Evolutionary conservation across 2,113 vertebrate genomes (phyloP).

Genomic region (Charadrius vociferus): DNA sequence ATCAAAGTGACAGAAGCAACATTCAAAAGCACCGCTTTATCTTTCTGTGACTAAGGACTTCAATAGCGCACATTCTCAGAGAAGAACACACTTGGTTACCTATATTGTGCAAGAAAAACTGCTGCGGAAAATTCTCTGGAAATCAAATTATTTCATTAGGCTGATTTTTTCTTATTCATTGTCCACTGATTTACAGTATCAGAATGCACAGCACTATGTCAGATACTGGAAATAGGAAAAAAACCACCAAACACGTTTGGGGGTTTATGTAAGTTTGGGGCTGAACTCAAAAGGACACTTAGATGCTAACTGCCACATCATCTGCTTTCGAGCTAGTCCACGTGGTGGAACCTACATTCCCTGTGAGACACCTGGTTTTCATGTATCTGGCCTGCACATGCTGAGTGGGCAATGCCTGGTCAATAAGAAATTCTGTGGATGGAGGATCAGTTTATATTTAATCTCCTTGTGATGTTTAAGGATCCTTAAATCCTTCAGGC

Average conservation of each 20-base stretch:
- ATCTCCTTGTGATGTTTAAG: not conserved
- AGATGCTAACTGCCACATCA: not conserved
- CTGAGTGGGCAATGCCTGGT: not conserved
- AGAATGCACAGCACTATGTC: not conserved
- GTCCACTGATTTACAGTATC: not conserved
- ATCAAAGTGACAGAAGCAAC: not conserved
- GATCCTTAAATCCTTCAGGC: not conserved
- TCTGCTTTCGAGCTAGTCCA: not conserved
- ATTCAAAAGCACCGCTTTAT: not conserved
- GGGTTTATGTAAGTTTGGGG: not conserved
- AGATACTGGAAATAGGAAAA: not conserved
- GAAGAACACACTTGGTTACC: not conserved
- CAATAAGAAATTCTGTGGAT: not conserved
- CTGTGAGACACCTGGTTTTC: not conserved
- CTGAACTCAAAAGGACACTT: not conserved
- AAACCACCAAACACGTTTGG: not conserved
- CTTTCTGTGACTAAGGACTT: not conserved
- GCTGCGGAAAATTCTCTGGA: not conserved
- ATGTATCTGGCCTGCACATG: not conserved
- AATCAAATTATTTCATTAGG: not conserved
- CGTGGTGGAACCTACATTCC: not conserved
- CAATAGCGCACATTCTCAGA: not conserved
- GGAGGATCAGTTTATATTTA: not conserved
- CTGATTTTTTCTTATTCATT: not conserved
- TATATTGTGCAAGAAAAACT: not conserved